Percentiles rank a stretch among this genome's conserved stretches.
Conservation (phyloP, 2,888 invertebrate genomes). For the Pteria penguin region DNA sequence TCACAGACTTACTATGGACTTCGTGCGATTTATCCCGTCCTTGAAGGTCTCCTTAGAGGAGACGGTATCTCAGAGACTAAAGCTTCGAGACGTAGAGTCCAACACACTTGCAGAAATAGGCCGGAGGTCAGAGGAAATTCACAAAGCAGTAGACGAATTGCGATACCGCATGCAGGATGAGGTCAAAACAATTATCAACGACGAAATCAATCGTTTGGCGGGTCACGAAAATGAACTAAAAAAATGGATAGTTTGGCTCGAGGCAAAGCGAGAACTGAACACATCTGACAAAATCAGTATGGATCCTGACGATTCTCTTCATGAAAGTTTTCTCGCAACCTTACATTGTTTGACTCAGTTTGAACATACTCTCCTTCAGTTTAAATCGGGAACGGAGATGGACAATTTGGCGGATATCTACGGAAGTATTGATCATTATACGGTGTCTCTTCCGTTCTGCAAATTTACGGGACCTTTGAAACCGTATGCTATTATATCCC, state of each 20-base stretch:
- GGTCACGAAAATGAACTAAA: constrained; percentile 21
- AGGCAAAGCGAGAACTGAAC: background rate
- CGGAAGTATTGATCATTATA: constrained; percentile 17
- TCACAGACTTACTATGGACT: constrained; percentile 10
- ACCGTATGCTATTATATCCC: background rate
- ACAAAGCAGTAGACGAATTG: constrained; percentile 8
- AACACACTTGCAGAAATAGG: constrained; percentile 5
- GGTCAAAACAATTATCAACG: background rate
- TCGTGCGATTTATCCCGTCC: constrained; percentile 1
- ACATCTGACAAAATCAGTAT: background rate
- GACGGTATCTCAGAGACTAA: constrained; percentile 10
- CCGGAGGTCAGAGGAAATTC: constrained; percentile 3
- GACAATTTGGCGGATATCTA: constrained; percentile 1
- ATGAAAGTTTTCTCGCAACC: background rate
- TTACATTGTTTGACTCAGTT: constrained; percentile 20
- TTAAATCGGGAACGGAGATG: background rate
- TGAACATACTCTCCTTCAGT: constrained; percentile 21
- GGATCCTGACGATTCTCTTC: background rate
- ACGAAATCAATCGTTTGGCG: constrained; percentile 14
- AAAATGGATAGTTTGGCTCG: background rate
- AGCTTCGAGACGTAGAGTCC: constrained; percentile 1
- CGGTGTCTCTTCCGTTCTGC: constrained; percentile 11
- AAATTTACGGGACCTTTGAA: background rate
- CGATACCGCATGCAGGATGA: background rate
- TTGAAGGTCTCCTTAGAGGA: constrained; percentile 25